Base-by-base conservation (phyloP, 2,888 invertebrate species). In the Busseola fusca region DNA sequence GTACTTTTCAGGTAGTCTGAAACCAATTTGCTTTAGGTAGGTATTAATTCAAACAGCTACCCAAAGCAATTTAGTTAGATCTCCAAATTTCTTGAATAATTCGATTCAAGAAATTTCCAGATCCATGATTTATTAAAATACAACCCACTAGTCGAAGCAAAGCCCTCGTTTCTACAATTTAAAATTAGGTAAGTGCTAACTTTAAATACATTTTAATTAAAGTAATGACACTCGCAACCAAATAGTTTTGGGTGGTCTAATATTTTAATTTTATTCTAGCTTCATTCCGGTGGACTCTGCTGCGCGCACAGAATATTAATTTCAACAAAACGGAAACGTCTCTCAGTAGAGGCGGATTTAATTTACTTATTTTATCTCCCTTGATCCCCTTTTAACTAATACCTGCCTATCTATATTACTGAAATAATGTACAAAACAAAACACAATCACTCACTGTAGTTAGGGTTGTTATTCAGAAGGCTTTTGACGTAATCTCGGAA, bases 401-500 rank as follows among this genome's bases (percentile, higher is more conserved):
- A 58, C 18, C 4, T 56, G 52, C n/a, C 10, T 56, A 42, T n/a
- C n/a, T 14, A 21, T 34, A 63, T 30, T 30, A 56, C 42, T n/a
- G 25, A 30, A 67, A 66, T 42, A 48, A 59, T 6, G 18, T 50
- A 27, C 12, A 45, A 45, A 66, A 42, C 16, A 63, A 60, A 59
- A 45, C n/a, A 71, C 21, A 60, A 54, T 62, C 18, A 91, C 96
- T 95, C 91, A 97, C 96, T 94, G 81, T 95, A 95, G 81, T 90
- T 89, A 21, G 94, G 95, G 86, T 96, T 94, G 9, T 95, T 90
- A 79, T 93, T 89, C 71, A 97, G 87, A 83, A 96, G 89, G 68
- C 89, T 83, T 64, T 91, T 89, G 0, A 96, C 93, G 62, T 92
- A 94, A 56, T 94, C 87, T 40, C 94, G 91, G 80, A 97, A 97